phyloP scores from a whole-genome alignment of 2,797 vertebrate species.

The Gallinago solitaria region DNA sequence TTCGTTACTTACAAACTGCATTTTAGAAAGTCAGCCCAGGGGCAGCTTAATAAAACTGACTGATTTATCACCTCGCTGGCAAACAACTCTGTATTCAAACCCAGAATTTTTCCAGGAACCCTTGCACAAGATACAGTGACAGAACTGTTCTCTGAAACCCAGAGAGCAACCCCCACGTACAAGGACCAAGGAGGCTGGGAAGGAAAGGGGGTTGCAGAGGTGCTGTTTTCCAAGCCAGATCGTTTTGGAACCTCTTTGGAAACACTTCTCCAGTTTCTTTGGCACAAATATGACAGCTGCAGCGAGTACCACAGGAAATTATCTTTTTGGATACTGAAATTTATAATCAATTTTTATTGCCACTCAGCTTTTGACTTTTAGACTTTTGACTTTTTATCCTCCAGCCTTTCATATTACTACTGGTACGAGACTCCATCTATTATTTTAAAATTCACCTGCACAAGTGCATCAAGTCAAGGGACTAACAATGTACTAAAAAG shows the following conservation, averaged over 20 bases:
- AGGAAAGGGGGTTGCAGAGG: constrained; percentile 25
- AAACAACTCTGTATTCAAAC: not conserved
- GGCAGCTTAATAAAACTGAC: not conserved
- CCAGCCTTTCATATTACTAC: not conserved
- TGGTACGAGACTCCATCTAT: not conserved
- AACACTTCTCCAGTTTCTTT: constrained; percentile 39
- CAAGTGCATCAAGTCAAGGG: not conserved
- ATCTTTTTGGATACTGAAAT: not conserved
- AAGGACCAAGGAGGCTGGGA: not conserved
- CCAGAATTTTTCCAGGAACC: not conserved
- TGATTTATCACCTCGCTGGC: not conserved
- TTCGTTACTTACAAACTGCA: not conserved
- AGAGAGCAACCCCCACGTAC: not conserved
- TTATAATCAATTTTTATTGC: not conserved
- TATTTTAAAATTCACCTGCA: not conserved
- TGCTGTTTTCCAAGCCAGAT: constrained; percentile 46
- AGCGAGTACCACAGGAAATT: not conserved
- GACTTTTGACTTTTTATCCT: not conserved
- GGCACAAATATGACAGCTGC: not conserved
- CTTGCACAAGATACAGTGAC: not conserved
- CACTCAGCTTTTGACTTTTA: not conserved
- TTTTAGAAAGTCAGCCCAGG: not conserved
- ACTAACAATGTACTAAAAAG: not conserved
- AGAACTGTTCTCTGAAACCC: not conserved
- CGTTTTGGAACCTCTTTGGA: constrained; percentile 42